These are phyloP conservation scores for Drosophila melanocephala DNA, from an alignment of 2,888 invertebrate genomes.

Conservation along the genomic window DNA sequence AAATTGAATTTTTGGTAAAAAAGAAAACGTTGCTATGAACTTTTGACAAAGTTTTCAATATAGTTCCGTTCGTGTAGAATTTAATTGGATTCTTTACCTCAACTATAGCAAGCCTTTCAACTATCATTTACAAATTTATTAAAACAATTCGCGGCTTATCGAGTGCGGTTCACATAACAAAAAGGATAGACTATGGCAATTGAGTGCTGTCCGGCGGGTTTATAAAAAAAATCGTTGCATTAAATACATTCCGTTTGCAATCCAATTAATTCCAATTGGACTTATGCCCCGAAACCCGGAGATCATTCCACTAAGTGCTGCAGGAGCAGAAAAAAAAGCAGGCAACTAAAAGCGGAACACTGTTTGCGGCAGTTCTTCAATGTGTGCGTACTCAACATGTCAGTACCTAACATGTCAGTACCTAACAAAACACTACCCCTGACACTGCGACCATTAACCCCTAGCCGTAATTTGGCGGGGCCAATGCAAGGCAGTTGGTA, in stretches of 20 bases:
- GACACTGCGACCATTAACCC: constrained; percentile 4
- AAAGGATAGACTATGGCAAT: constrained; percentile 46
- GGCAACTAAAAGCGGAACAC: constrained; percentile 22
- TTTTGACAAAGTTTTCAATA: not conserved
- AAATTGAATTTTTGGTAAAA: not conserved
- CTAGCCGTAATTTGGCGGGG: constrained; percentile 21
- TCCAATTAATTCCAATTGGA: constrained; percentile 80
- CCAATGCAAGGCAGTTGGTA: constrained; percentile 38
- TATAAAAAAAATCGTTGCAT: constrained; percentile 65
- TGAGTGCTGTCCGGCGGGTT: constrained; percentile 34
- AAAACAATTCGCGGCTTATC: constrained; percentile 52
- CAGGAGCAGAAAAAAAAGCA: not conserved
- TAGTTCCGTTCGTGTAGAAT: not conserved
- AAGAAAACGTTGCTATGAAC: not conserved
- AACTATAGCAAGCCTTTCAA: too few relatives aligned
- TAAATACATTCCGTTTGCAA: constrained; percentile 65
- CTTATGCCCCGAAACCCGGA: constrained; percentile 46
- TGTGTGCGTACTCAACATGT: constrained; percentile 69
- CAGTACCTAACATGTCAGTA: constrained; percentile 69
- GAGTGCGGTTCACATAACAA: constrained; percentile 21
- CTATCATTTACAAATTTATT: not conserved
- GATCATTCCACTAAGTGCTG: constrained; percentile 38
- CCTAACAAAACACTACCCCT: not conserved
- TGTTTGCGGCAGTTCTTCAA: constrained; percentile 65
- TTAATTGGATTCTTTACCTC: not conserved